Percentiles rank a stretch among this genome's conserved stretches.
Conservation (phyloP, 1,140 invertebrate genomes). For the Sarcophaga bullata region DNA sequence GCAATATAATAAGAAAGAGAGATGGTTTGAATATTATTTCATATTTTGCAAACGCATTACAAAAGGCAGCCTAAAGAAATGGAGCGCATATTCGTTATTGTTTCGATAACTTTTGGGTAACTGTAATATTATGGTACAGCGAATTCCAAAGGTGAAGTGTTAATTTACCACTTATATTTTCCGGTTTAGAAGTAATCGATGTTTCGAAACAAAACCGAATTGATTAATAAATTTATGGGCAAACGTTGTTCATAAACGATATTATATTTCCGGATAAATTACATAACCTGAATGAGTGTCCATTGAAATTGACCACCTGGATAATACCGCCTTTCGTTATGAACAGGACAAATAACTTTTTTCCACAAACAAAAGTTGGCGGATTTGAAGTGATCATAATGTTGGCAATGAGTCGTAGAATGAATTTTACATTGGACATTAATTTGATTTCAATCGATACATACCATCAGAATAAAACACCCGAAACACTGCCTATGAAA, state of each 20-base stretch:
- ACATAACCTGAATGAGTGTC: conserved; percentile 49
- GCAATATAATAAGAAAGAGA: conserved; percentile 44
- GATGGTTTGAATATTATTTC: conserved; percentile 53
- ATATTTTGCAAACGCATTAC: conserved; percentile 54
- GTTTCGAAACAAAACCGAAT: conserved; percentile 28
- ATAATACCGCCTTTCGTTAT: conserved; percentile 46
- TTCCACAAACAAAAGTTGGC: not conserved
- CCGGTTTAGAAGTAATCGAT: conserved; percentile 46
- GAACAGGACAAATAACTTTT: not conserved
- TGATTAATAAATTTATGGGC: conserved; percentile 51
- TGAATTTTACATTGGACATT: conserved; percentile 25
- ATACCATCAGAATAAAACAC: not conserved
- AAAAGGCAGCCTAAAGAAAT: conserved; percentile 48
- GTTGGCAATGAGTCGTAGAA: not conserved
- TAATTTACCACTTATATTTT: conserved; percentile 54
- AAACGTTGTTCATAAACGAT: conserved; percentile 44
- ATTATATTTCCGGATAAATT: conserved; percentile 53
- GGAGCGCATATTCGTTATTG: conserved; percentile 53
- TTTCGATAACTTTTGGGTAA: conserved; percentile 52
- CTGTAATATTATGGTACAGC: conserved; percentile 56
- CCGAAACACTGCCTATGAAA: not conserved
- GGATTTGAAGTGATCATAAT: not conserved
- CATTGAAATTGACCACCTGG: conserved; percentile 46
- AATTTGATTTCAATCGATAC: conserved; percentile 10
- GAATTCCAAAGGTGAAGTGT: conserved; percentile 47